Evolutionary conservation across 2,888 invertebrate species (phyloP).

Genomic region (Callinectes sapidus): DNA sequence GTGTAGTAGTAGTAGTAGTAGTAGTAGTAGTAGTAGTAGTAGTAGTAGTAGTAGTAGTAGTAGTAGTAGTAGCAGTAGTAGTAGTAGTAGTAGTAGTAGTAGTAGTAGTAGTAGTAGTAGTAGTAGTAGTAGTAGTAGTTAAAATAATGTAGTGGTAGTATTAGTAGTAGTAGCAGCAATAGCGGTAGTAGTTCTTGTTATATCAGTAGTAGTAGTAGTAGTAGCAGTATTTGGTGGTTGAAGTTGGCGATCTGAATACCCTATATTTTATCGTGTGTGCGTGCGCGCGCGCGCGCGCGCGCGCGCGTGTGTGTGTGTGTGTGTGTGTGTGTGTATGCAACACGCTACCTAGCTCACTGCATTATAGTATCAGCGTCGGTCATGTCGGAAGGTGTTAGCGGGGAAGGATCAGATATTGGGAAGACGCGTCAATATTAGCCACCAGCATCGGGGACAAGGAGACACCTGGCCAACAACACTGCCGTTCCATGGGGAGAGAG

Average conservation of each 20-base stretch:
- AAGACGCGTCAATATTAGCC: neutral
- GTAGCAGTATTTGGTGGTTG: neutral
- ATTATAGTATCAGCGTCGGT: neutral
- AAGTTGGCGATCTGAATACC: neutral
- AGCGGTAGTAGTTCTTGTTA: neutral
- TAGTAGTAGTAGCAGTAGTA: no score
- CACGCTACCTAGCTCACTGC: neutral
- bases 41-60: no score
- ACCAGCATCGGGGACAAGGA: neutral
- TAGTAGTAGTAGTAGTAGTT: neutral
- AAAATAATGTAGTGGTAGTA: neutral
- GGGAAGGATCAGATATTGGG: neutral
- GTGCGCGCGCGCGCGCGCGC: neutral
- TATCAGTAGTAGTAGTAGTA: neutral
- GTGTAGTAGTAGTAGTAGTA: no score
- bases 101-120: neutral
- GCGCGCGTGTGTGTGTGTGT: slow-evolving; percentile 24
- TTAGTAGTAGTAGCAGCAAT: neutral
- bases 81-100: no score
- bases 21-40: no score
- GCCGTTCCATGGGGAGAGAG: neutral
- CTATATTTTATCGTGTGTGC: neutral
- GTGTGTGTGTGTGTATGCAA: slow-evolving; percentile 19
- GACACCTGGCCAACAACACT: neutral
- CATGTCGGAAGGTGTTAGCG: neutral